Evolutionary conservation across 1,140 invertebrate species (phyloP).

Genomic region (Physella acuta): DNA sequence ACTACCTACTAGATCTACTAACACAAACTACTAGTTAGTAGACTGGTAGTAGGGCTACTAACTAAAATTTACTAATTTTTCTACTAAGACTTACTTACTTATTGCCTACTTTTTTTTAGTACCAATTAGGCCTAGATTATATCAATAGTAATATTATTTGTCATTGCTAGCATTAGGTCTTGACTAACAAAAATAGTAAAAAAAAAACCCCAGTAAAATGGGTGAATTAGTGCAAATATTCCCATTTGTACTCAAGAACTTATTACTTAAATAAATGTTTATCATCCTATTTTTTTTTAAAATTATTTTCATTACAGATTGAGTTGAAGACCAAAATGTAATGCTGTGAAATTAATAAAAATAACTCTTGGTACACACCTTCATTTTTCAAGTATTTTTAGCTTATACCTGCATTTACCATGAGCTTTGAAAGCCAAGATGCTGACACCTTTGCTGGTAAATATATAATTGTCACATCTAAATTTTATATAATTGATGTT

Average conservation of each 20-base stretch:
- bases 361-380: not conserved
- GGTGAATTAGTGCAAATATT: too few relatives aligned
- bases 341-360: not conserved
- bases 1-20: too few relatives aligned
- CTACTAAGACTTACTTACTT: too few relatives aligned
- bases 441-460: constrained; percentile 12
- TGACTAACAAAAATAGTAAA: too few relatives aligned
- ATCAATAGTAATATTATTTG: too few relatives aligned
- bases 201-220: too few relatives aligned
- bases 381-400: not conserved
- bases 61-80: too few relatives aligned
- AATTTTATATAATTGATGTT: not conserved
- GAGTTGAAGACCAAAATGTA: not conserved
- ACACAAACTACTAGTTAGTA: too few relatives aligned
- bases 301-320: not conserved
- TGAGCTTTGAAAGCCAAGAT: constrained; percentile 23
- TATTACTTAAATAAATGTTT: not conserved
- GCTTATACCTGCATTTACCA: not conserved
- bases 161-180: too few relatives aligned
- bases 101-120: too few relatives aligned
- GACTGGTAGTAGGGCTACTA: too few relatives aligned
- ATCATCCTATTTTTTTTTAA: not conserved
- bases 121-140: too few relatives aligned
- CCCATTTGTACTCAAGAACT: not conserved
- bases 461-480: not conserved